Evolutionary conservation across 2,888 invertebrate species (phyloP).

Genomic region (Tiliacea citrago): DNA sequence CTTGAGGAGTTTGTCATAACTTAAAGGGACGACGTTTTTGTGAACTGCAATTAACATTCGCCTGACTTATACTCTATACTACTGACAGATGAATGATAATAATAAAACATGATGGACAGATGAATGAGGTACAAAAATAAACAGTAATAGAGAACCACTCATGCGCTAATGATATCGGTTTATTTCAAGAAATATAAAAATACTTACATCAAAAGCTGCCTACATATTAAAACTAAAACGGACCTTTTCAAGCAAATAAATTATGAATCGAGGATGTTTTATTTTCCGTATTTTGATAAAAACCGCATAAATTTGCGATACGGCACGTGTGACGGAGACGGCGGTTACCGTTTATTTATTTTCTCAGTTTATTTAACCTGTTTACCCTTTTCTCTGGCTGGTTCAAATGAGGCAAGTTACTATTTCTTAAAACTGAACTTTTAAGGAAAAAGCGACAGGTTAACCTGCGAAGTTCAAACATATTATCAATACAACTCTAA

Average conservation of each 20-base stretch:
- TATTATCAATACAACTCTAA: not conserved
- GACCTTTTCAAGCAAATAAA: constrained; percentile 59
- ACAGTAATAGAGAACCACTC: constrained; percentile 4
- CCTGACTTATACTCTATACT: not conserved
- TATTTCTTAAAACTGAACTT: not conserved
- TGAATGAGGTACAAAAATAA: constrained; percentile 12
- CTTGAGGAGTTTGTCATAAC: not conserved
- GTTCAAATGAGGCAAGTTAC: not conserved
- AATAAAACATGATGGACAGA: constrained; percentile 1
- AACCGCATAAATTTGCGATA: constrained; percentile 66
- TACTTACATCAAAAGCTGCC: constrained; percentile 12
- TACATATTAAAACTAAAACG: constrained; percentile 60
- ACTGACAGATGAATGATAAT: not conserved
- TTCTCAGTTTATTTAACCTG: constrained; percentile 50
- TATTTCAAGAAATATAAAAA: constrained; percentile 1
- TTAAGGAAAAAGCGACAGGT: not conserved
- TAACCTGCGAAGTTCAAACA: not conserved
- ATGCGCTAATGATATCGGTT: constrained; percentile 33
- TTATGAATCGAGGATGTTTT: constrained; percentile 65
- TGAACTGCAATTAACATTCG: not conserved
- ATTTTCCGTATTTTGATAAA: constrained; percentile 67
- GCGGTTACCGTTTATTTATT: constrained; percentile 31
- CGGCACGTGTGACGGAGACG: constrained; percentile 22
- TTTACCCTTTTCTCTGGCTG: constrained; percentile 23
- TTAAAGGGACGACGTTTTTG: not conserved